Percentiles rank a stretch among this genome's conserved stretches.
Evolutionary conservation across 2,113 vertebrate species (phyloP).

Genomic region (Cyanoliseus patagonus): DNA sequence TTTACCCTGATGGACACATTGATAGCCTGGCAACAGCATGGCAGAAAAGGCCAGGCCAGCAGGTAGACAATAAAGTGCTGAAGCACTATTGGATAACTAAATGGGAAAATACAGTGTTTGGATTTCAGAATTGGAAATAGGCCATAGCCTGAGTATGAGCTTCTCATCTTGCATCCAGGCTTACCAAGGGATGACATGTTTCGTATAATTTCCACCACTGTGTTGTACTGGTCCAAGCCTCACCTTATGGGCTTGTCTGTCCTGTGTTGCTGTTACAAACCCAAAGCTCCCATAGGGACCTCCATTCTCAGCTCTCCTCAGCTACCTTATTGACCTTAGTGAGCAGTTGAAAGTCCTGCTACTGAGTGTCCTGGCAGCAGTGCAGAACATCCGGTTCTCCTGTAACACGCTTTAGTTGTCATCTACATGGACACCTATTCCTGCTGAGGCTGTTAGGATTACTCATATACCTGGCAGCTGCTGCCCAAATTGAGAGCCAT

Average conservation of each 20-base stretch:
- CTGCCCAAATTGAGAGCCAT: neutral
- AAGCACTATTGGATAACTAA: neutral
- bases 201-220: neutral
- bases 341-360: neutral
- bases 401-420: neutral
- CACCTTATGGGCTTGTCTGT: neutral
- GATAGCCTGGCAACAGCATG: neutral
- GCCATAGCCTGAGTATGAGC: neutral
- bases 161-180: neutral
- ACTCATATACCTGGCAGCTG: neutral
- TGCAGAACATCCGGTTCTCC: neutral
- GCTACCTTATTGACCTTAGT: neutral
- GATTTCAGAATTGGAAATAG: neutral
- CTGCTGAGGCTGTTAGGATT: neutral
- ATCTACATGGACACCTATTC: rapidly evolving
- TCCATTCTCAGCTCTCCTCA: neutral
- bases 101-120: neutral
- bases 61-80: neutral
- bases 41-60: neutral
- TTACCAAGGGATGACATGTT: neutral
- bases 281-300: neutral
- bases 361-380: neutral
- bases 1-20: neutral
- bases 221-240: neutral
- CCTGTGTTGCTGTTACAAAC: neutral